A percentile compares a stretch with the other conserved stretches of the same genome.
Evolutionary conservation across 2,888 invertebrate genomes (phyloP).

Genomic region (Lobophora halterata): DNA sequence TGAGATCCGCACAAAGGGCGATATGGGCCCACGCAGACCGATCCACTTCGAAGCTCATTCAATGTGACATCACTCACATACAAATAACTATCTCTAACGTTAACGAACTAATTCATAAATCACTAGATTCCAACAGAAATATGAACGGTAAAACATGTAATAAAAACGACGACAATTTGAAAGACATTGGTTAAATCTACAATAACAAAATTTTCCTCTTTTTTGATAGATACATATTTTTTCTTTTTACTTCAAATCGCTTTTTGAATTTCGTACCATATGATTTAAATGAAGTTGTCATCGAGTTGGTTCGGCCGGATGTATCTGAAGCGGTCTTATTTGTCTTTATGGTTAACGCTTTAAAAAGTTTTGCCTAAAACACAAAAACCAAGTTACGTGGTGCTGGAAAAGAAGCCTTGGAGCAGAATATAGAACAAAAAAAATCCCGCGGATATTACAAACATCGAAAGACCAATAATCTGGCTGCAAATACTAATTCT

Average conservation of each 20-base stretch:
- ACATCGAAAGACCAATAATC: no score
- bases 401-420: neutral
- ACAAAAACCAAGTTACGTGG: neutral
- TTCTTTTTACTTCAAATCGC: conserved; percentile 57
- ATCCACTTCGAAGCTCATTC: conserved; percentile 79
- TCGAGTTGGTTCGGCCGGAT: conserved; percentile 60
- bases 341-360: conserved; percentile 38
- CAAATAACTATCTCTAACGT: conserved; percentile 69
- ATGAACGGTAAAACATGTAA: conserved; percentile 72
- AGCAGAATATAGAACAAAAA: neutral
- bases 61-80: conserved; percentile 75
- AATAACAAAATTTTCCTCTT: conserved; percentile 76
- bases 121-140: conserved; percentile 71
- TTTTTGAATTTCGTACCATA: conserved; percentile 70
- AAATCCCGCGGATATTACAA: no score
- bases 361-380: conserved; percentile 7
- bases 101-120: conserved; percentile 68
- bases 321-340: conserved; percentile 33
- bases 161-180: conserved; percentile 77
- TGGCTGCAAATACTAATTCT: neutral
- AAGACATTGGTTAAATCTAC: conserved; percentile 77
- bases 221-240: conserved; percentile 61
- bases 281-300: conserved; percentile 59
- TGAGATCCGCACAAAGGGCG: conserved; percentile 78
- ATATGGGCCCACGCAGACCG: conserved; percentile 76